Percentiles rank a stretch among this genome's conserved stretches.
These are phyloP conservation scores for Mastacembelus armatus DNA, from an alignment of 2,797 vertebrate species.

Conservation along the genomic window DNA sequence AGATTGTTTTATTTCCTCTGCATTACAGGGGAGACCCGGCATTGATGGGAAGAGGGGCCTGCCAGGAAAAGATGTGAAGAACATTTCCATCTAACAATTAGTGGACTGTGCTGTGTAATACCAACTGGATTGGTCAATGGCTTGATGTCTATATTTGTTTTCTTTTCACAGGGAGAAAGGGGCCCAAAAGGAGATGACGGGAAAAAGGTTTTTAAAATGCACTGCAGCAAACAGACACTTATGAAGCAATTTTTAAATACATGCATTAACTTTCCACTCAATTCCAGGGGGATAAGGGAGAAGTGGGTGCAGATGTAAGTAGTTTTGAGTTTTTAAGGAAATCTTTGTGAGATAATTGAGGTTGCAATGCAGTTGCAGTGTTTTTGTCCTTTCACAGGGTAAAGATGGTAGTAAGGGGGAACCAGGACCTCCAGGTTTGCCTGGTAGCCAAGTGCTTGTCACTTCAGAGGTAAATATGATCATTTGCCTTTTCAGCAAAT, in stretches of 20 bases:
- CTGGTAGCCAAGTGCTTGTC: conserved; percentile 79
- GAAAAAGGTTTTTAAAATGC: conserved; percentile 71
- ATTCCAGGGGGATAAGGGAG: conserved; percentile 82
- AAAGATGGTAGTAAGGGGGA: conserved; percentile 83
- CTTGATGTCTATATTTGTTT: background rate
- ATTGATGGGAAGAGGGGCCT: conserved; percentile 85
- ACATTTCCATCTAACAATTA: conserved; percentile 19
- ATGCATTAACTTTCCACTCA: conserved; percentile 14
- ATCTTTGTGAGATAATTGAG: background rate
- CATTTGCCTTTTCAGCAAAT: background rate
- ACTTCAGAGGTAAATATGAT: conserved; percentile 77
- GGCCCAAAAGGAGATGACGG: conserved; percentile 79
- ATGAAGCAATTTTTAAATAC: background rate
- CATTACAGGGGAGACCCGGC: conserved; percentile 81
- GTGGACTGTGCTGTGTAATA: background rate
- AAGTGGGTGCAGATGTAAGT: conserved; percentile 78
- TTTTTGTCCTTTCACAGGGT: conserved; percentile 70
- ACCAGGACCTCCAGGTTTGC: conserved; percentile 81
- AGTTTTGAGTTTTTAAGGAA: background rate
- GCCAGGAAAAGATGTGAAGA: conserved; percentile 82
- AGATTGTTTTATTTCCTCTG: conserved; percentile 22
- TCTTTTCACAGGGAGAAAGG: conserved; percentile 73
- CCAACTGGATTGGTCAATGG: conserved; percentile 1
- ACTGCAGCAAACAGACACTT: background rate
- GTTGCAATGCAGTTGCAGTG: too few relatives aligned